These are phyloP conservation scores for Drosophila punjabiensis DNA, from an alignment of 1,140 invertebrate species.

Conservation along the genomic window DNA sequence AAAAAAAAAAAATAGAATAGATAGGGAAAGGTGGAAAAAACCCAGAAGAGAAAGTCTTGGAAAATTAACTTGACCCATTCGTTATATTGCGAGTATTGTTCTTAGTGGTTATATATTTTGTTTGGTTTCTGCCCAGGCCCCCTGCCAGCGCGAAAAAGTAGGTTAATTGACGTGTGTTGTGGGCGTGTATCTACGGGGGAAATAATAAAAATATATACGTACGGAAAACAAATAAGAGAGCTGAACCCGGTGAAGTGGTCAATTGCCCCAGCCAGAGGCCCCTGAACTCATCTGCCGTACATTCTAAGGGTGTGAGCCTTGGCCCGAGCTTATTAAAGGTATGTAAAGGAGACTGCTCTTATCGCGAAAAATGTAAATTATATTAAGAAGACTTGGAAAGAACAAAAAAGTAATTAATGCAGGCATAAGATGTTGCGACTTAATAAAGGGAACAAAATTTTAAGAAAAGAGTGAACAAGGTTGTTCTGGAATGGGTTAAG, in stretches of 20 bases:
- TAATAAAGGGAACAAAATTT: not conserved
- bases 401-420: conserved; percentile 5
- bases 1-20: conserved; percentile 19
- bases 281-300: conserved; percentile 8
- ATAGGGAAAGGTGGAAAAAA: conserved; percentile 5
- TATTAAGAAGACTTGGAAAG: conserved; percentile 1
- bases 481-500: not conserved
- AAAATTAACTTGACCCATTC: conserved; percentile 77
- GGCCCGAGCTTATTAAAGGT: conserved; percentile 38
- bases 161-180: conserved; percentile 76
- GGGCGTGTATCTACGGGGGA: conserved; percentile 36
- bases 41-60: conserved; percentile 50
- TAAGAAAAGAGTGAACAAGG: no score
- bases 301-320: conserved; percentile 7
- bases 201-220: conserved; percentile 47
- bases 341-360: not conserved
- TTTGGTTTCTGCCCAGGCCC: conserved; percentile 34
- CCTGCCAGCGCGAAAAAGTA: conserved; percentile 58
- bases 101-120: conserved; percentile 36
- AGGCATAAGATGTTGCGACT: not conserved
- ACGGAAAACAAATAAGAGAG: conserved; percentile 40
- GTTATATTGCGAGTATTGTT: conserved; percentile 42
- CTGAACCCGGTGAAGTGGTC: conserved; percentile 9
- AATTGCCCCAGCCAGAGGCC: conserved; percentile 21
- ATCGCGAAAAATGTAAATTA: not conserved